Base-by-base conservation (phyloP, 2,113 vertebrate species). In the Ammodytes marinus region DNA sequence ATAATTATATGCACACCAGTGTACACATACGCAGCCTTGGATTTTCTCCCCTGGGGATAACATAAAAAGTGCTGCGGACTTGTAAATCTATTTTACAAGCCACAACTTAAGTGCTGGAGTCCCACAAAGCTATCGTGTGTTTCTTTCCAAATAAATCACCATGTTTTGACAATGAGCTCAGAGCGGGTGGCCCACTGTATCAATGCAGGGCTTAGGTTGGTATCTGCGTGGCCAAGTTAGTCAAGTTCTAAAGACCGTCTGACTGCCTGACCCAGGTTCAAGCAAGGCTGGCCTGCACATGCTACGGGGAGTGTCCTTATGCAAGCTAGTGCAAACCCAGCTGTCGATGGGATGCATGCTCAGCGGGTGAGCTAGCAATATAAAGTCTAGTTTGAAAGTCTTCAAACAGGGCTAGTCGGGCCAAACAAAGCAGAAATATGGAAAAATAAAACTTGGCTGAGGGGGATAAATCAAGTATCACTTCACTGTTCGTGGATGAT, bases 101-200 rank as follows among this genome's bases (percentile, higher is more conserved):
- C 5, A 53, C 15, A 86, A 78, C 54, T 69, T 75, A 76, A 74
- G n/a, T 47, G 49, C 12, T 61, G 11, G 39, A 70, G 50, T 77
- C 71, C 73, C 42, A 2, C 84, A 63, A 73, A 66, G 55, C 40
- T 50, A 39, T 8, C 14, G 40, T 45, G 19, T 72, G 68, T 57
- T 72, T 85, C 46, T 76, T 59, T 58, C 68, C 55, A 79, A 79
- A 67, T 45, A n/a, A 35, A 49, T 37, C 47, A 57, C 52, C 49
- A 47, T 75, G 55, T 74, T 88, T 81, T 66, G 45, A 54, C 27
- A 49, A 19, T 77, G 74, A 88, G 65, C 77, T 77, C 69, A 84
- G 53, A 47, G 11, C 8, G 14, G 65, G 57, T 67, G 58, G 69
- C 55, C 54, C 61, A 64, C 46, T 54, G 46, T 80, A 70, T 64